Base-by-base conservation (phyloP, 1,140 invertebrate species). In the Aporrectodea caliginosa region DNA sequence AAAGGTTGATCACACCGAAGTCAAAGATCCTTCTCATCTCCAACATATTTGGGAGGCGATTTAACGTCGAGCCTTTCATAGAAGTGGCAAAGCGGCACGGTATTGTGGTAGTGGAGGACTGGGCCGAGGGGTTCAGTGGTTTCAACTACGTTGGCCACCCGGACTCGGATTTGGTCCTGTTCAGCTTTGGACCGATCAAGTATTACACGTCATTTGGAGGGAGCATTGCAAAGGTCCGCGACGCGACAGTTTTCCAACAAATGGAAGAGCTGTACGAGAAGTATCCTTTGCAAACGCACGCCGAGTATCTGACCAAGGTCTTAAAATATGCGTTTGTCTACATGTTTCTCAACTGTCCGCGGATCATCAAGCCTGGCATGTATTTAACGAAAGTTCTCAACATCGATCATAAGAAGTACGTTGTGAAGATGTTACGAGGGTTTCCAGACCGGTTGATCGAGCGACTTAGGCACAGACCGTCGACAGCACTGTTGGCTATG, bases 111-210 rank as follows among this genome's bases (percentile, higher is more conserved):
- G 85, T 89, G 14, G 88, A 89, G 80, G 88, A 89, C 75, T 87
- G 86, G 84, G 88, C 88, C 0, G 88, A 89, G 79, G 80, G 72
- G 32, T 89, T 89, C 82, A 84, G 83, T 80, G 88, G 88, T 30
- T 88, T 88, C 80, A 80, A 86, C 29, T 77, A 81, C 32, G 32
- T 87, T 1, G 86, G 88, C 27, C 83, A 89, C 82, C 85, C 87
- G 14, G 69, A 83, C 16, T 79, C 84, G 27, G 88, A 89, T 79
- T 69, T 89, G 0, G 27, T 83, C 6, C 75, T 89, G 0, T 89
- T 88, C 82, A 88, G 88, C 84, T 89, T 88, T 84, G 88, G 88
- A 2, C 80, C 84, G 1, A 88, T 89, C 22, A 89, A 89, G 80
- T 86, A 83, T 78, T 87, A 80, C 78, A 88, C 88, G 16, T 83